These are phyloP conservation scores for Lepas anatifera DNA, from an alignment of 2,888 invertebrate species.

Conservation along the genomic window DNA sequence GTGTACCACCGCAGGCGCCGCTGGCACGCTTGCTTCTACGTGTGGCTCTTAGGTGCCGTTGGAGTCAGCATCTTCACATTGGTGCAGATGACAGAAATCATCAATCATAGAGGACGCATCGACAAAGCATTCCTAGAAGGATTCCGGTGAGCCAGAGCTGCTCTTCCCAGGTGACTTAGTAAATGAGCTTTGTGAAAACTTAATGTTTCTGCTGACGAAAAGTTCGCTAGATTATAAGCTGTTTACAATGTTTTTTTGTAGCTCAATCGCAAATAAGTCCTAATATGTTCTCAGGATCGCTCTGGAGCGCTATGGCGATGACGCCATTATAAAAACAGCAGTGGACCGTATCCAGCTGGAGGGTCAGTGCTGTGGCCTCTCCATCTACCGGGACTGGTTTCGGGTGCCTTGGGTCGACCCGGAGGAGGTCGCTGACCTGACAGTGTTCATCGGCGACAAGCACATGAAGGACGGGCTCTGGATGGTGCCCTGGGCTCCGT, in stretches of 20 bases:
- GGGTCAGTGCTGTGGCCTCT: background rate
- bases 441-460: background rate
- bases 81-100: background rate
- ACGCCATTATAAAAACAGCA: background rate
- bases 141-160: background rate
- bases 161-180: no score
- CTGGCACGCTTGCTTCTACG: background rate
- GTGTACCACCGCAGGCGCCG: background rate
- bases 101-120: background rate
- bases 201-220: no score
- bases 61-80: background rate
- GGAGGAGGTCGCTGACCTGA: background rate
- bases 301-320: background rate
- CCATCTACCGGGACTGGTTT: slow-evolving; percentile 2
- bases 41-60: background rate
- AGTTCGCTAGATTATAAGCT: no score
- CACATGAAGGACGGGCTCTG: background rate
- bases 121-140: background rate
- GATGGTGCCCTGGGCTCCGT: slow-evolving; percentile 5
- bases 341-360: slow-evolving; percentile 1
- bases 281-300: background rate
- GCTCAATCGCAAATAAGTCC: no score
- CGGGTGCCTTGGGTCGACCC: background rate
- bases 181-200: no score
- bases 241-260: no score